These are phyloP conservation scores for Phylloscopus trochilus DNA, from an alignment of 2,113 vertebrate genomes.

Conservation along the genomic window DNA sequence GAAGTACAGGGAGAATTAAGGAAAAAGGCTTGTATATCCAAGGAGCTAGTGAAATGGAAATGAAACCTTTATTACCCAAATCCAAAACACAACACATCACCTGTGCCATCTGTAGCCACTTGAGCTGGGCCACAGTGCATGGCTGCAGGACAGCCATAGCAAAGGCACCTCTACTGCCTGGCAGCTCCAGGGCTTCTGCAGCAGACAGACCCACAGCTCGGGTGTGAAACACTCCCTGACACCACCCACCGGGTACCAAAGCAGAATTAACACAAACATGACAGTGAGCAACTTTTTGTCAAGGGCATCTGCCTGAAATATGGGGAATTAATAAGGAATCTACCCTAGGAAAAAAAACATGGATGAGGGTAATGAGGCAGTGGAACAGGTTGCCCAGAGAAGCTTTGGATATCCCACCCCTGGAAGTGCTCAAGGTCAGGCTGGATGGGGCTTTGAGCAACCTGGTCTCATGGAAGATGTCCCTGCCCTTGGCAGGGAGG, in stretches of 20 bases:
- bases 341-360: background rate
- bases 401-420: background rate
- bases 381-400: background rate
- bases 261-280: background rate
- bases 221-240: background rate
- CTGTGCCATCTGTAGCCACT: background rate
- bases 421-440: background rate
- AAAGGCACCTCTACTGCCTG: background rate
- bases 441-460: background rate
- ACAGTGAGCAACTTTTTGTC: background rate
- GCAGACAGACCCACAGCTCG: fast-evolving
- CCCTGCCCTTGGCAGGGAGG: background rate
- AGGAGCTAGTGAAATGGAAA: background rate
- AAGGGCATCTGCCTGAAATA: background rate
- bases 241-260: fast-evolving
- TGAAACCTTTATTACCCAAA: background rate
- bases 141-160: fast-evolving
- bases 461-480: background rate
- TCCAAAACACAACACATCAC: fast-evolving
- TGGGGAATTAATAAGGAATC: background rate
- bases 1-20: background rate
- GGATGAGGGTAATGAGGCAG: background rate
- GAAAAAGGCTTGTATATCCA: background rate
- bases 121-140: fast-evolving
- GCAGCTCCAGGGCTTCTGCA: fast-evolving